These are phyloP conservation scores for Hiodon alosoides DNA, from an alignment of 2,113 vertebrate species.

Conservation along the genomic window DNA sequence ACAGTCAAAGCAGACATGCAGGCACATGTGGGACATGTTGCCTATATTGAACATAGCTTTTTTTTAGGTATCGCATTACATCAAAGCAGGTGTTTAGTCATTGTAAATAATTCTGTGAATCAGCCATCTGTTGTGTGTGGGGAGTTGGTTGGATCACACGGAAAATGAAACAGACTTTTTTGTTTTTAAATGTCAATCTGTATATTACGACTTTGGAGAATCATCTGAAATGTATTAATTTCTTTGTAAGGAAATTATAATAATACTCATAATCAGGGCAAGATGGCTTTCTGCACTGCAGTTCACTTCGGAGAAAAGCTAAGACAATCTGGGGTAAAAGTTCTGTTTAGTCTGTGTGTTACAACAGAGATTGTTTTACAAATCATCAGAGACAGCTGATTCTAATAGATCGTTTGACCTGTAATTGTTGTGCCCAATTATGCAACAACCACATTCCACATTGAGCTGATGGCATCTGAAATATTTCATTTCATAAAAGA, in stretches of 20 bases:
- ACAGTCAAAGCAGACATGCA: not conserved
- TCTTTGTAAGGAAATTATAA: not conserved
- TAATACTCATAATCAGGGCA: not conserved
- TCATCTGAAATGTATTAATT: not conserved
- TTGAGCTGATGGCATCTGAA: not conserved
- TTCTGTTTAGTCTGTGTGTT: not conserved
- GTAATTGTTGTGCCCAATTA: not conserved
- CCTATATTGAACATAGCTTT: too few species aligned
- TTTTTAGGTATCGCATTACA: not conserved
- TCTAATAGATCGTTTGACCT: not conserved
- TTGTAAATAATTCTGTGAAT: not conserved
- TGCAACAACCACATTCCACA: not conserved
- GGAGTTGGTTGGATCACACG: not conserved
- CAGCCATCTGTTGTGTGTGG: not conserved
- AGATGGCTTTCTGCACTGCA: not conserved
- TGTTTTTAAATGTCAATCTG: not conserved
- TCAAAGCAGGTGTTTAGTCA: not conserved
- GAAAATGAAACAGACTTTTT: not conserved
- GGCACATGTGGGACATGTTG: not conserved
- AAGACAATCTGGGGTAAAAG: not conserved
- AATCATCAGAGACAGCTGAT: not conserved
- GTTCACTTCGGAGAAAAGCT: not conserved
- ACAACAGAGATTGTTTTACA: too few species aligned
- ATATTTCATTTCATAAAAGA: not conserved
- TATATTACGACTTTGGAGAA: not conserved